Percentiles rank a stretch among this genome's conserved stretches.
These are phyloP conservation scores for Holotrichia oblita DNA, from an alignment of 1,140 invertebrate species.

Conservation along the genomic window DNA sequence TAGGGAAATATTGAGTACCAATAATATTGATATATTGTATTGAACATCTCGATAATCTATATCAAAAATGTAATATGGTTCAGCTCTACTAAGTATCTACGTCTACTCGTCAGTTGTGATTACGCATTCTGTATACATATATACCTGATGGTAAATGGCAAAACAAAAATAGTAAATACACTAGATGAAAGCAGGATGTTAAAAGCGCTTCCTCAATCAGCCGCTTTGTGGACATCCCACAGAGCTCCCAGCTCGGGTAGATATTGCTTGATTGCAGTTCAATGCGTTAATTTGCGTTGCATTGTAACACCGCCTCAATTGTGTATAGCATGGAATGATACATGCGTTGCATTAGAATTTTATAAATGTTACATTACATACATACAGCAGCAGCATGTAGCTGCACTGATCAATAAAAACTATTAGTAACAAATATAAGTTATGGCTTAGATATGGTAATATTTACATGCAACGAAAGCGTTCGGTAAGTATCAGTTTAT, in stretches of 20 bases:
- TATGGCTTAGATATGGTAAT: no score
- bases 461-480: no score
- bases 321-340: not conserved
- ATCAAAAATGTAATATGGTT: no score
- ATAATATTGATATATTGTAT: no score
- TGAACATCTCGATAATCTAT: no score
- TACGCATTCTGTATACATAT: not conserved
- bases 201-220: conserved; percentile 24
- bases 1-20: no score
- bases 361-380: not conserved
- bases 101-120: no score
- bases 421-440: no score
- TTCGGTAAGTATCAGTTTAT: no score
- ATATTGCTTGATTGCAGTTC: conserved; percentile 11
- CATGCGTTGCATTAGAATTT: no score
- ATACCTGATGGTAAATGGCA: not conserved
- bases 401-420: no score
- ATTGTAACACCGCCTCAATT: not conserved
- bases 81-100: no score
- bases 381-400: not conserved
- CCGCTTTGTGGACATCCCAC: conserved; percentile 6
- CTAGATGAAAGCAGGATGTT: not conserved
- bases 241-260: not conserved
- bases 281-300: not conserved
- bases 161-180: not conserved